Evolutionary conservation across 2,888 invertebrate species (phyloP), one percentile per base, ranked within the genome.

Genomic region (Hirtodrosophila confusa): DNA sequence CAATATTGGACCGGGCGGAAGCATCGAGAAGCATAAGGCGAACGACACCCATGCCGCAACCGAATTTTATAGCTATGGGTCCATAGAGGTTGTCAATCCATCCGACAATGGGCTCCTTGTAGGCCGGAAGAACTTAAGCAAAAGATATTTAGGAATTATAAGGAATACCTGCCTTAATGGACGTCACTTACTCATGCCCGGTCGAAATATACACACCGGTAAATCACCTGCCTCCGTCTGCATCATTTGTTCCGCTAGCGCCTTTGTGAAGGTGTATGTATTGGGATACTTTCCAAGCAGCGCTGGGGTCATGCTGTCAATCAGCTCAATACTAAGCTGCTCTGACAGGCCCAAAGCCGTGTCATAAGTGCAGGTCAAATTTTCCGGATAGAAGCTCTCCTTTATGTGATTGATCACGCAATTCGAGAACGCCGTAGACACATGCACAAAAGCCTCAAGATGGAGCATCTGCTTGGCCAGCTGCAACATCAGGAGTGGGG

Each of bases 61-160:
- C 93, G 17, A 92, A 91, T 9, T 92, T 62, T 24, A 92, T 88
- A 33, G 92, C 91, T 10, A 91, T 92, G 45, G 92, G 92, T 23
- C 95, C 95, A 88, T 94, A 94, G 60, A 93, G 91, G 88, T 95
- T 95, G 89, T 95, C 95, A 60, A 94, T 93, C 95, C 95, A 95
- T 4, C 95, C 95, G 75, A 92, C 89, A 3, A 93, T 68, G 0
- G 93, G 93, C 60, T 93, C 93, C 70, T 89, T 90, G 74, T 91
- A 92, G 4, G 24, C 92, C 91, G 43, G 78, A 8, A 31, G 8
- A 31, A 31, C 31, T 31, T 31, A 31, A 31, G 7, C 31, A 9
- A 7, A 31, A 31, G 3, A 31, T 31, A 31, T 3, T 31, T 2
- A 31, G 31, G 17, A 4, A 31, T 31, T 31, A 31, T 4, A 9